A percentile compares a stretch with the other conserved stretches of the same genome.
These are phyloP conservation scores for Araneus ventricosus DNA, from an alignment of 1,140 invertebrate species.

Conservation along the genomic window DNA sequence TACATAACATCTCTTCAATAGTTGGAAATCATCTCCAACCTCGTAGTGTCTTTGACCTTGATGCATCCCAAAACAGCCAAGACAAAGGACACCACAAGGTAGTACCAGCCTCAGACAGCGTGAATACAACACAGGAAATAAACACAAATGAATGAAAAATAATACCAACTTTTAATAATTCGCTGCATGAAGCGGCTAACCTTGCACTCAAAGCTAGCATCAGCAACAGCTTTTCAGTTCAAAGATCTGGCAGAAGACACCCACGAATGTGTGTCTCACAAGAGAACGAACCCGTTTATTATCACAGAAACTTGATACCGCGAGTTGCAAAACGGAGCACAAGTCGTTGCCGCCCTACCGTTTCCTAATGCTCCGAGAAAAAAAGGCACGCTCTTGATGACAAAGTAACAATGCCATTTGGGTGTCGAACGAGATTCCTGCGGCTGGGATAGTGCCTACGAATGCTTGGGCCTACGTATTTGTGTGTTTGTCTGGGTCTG, in stretches of 20 bases:
- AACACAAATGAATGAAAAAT: background rate
- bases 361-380: constrained; percentile 7
- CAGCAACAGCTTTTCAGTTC: background rate
- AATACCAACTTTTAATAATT: background rate
- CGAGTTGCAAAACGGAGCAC: constrained; percentile 31
- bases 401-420: constrained; percentile 60
- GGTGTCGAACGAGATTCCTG: constrained; percentile 55
- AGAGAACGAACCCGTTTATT: constrained; percentile 22
- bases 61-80: background rate
- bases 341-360: constrained; percentile 24
- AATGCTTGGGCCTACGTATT: background rate
- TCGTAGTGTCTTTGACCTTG: background rate
- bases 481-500: constrained; percentile 26
- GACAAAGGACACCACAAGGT: background rate
- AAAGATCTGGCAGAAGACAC: background rate
- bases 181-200: background rate
- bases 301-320: constrained; percentile 10
- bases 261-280: background rate
- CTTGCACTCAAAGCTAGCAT: background rate
- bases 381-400: constrained; percentile 29
- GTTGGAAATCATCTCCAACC: background rate
- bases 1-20: background rate
- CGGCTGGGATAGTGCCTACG: background rate
- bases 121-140: constrained; percentile 1
- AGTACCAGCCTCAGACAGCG: background rate